Conservation (phyloP, 2,888 invertebrate genomes). For the Rhopalosiphum nymphaeae region DNA sequence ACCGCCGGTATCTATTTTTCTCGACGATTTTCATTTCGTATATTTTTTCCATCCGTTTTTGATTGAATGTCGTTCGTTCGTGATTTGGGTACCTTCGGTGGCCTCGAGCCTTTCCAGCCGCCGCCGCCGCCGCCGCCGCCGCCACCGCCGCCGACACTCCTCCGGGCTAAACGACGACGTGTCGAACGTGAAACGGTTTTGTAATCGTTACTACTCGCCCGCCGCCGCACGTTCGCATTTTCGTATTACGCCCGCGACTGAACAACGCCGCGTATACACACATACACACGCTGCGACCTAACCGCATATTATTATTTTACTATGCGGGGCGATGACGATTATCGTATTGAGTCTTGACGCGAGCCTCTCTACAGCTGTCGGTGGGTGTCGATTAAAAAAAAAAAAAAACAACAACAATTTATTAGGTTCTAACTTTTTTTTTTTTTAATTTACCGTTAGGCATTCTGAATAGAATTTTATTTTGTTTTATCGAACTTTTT, state of each 20-base stretch:
- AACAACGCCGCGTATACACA: neutral
- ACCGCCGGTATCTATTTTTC: neutral
- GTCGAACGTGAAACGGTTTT: slow-evolving; percentile 58
- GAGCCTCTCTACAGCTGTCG: too few relatives aligned
- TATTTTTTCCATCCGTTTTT: neutral
- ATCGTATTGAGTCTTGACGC: too few relatives aligned
- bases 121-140: too few relatives aligned
- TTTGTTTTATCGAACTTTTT: neutral
- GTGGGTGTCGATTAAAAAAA: too few relatives aligned
- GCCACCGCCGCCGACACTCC: neutral
- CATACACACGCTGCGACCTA: neutral
- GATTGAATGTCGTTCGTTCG: slow-evolving; percentile 57
- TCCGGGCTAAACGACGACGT: slow-evolving; percentile 19
- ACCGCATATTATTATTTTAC: neutral
- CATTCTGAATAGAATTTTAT: neutral
- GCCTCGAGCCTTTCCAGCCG: neutral
- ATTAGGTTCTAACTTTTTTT: neutral
- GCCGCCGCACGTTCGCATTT: neutral
- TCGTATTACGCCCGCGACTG: neutral
- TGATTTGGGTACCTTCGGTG: slow-evolving; percentile 36
- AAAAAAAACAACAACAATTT: neutral
- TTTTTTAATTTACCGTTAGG: neutral
- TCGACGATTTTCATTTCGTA: neutral
- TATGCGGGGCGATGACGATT: too few relatives aligned
- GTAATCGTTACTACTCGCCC: slow-evolving; percentile 28